These are phyloP conservation scores for Mythimna loreyi DNA, from an alignment of 2,888 invertebrate genomes.

Conservation along the genomic window DNA sequence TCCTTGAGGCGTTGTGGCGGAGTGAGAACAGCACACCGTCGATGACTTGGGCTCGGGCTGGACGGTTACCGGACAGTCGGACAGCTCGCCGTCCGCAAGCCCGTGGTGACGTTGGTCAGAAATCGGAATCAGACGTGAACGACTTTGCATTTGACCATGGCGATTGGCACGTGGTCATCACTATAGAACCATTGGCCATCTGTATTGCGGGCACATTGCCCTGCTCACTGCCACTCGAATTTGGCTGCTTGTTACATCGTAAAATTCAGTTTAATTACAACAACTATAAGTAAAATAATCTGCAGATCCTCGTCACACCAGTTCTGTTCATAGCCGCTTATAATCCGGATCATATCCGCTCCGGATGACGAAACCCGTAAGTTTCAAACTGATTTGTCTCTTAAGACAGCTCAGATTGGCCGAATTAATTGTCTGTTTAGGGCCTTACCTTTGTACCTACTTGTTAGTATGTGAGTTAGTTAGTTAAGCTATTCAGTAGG, in stretches of 20 bases:
- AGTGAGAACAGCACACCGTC: no score
- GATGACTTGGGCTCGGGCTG: no score
- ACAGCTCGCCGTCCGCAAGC: no score
- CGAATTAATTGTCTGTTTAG: constrained; percentile 49
- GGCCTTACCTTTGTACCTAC: constrained; percentile 6
- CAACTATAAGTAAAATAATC: constrained; percentile 22
- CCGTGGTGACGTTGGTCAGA: no score
- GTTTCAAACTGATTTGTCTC: constrained; percentile 61
- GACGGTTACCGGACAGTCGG: no score
- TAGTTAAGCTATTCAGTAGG: background rate
- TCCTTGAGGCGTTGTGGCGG: no score
- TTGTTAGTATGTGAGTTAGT: background rate
- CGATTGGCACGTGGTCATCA: no score
- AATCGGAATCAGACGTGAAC: no score
- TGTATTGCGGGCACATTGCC: no score
- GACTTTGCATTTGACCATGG: no score
- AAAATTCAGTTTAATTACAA: background rate
- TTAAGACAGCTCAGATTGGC: constrained; percentile 44
- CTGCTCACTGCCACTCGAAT: no score
- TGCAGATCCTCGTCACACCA: constrained; percentile 30
- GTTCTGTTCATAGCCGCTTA: constrained; percentile 36
- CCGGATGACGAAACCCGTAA: constrained; percentile 44
- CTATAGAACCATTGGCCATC: no score
- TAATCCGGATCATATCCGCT: constrained; percentile 59
- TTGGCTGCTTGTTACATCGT: background rate